Percentiles rank a stretch among this genome's conserved stretches.
Conservation (phyloP, 2,888 invertebrate species). For the Diarsia dahlii region DNA sequence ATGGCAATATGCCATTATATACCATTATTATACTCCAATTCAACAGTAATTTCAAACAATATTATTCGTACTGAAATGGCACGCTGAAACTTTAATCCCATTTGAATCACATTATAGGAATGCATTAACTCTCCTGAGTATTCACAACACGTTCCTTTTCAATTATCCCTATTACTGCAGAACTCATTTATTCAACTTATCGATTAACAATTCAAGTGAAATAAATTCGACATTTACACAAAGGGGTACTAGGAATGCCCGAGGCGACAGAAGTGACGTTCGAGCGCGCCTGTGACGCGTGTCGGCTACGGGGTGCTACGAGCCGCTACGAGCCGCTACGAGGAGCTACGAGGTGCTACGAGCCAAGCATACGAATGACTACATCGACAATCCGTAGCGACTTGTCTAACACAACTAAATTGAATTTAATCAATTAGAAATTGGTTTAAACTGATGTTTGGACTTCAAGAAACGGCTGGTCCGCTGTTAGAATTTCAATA, state of each 20-base stretch:
- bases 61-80: not conserved
- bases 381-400: slow-evolving; percentile 56
- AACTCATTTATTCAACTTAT: slow-evolving; percentile 54
- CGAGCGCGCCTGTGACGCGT: slow-evolving; percentile 66
- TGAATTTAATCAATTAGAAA: slow-evolving; percentile 65
- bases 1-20: too few relatives aligned
- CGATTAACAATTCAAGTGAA: slow-evolving; percentile 59
- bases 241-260: slow-evolving; percentile 64
- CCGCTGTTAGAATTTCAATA: slow-evolving; percentile 3
- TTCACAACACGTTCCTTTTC: slow-evolving; percentile 48
- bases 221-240: slow-evolving; percentile 62
- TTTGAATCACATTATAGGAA: not conserved
- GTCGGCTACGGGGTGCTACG: slow-evolving; percentile 67
- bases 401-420: slow-evolving; percentile 53
- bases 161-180: slow-evolving; percentile 46
- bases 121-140: slow-evolving; percentile 3
- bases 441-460: slow-evolving; percentile 42
- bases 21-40: not conserved
- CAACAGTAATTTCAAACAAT: not conserved
- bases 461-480: slow-evolving; percentile 15
- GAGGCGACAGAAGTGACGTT: slow-evolving; percentile 66
- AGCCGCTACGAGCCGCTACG: slow-evolving; percentile 62
- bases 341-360: slow-evolving; percentile 66
- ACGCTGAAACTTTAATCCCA: not conserved
- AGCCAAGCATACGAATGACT: slow-evolving; percentile 68